Base-by-base conservation (phyloP, 2,888 invertebrate genomes). In the Orthosia incerta region DNA sequence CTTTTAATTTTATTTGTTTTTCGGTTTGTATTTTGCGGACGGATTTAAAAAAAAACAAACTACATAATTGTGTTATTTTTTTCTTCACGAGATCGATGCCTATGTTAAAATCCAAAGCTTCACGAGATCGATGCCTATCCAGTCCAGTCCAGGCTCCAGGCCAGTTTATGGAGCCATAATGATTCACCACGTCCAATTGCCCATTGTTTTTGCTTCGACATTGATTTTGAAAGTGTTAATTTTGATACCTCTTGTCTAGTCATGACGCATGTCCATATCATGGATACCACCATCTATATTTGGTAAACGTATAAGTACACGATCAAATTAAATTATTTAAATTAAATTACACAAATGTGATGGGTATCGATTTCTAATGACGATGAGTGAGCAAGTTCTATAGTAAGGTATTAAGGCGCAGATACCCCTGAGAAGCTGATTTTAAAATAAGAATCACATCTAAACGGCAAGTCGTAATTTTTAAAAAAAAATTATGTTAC, bases 171-270 rank as follows among this genome's bases (percentile, higher is more conserved):
- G 18, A 53, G 23, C 45, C 13, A 16, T 16, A 53, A 68, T 45
- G 18, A 69, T 69, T 45, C 69, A 69, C n/a, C 51, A 51, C 39
- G 39, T 39, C 39, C 23, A 18, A 12, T 12, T 16, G 39, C 15
- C 7, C 5, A 23, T 56, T 18, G 11, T 23, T 26, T 56, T 20
- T 53, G 39, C 23, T 51, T 39, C n/a, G 23, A 23, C 20, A 13
- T 50, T 48, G 39, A 64, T 39, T 65, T 50, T 15, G 50, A 50
- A 50, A 68, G n/a, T 53, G 26, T 26, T 66, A 3, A 67, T 53
- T 69, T 53, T 45, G 23, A 65, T 65, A 20, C 48, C 5, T 18
- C 12, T 15, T 39, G 20, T 11, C 3, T 4, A 11, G 18, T 15
- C 13, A 20, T 68, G 15, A 51, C 16, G 12, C 67, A 67, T 45